A percentile compares a stretch with the other conserved stretches of the same genome.
Conservation (phyloP, 2,797 vertebrate genomes). For the Gambusia yucatana region DNA sequence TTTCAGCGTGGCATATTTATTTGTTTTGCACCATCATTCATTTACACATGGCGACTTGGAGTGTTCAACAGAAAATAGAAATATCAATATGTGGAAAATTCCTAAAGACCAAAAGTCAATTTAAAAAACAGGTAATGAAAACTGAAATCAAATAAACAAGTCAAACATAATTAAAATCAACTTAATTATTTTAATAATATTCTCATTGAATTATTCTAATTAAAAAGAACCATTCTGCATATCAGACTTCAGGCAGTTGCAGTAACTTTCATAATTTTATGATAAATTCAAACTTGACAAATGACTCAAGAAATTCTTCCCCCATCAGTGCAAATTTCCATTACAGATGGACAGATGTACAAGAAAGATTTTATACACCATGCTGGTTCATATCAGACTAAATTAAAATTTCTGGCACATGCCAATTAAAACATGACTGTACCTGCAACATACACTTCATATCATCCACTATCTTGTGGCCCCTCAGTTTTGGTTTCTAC, state of each 20-base stretch:
- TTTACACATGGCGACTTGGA: background rate
- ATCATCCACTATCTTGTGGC: background rate
- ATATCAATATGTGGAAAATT: background rate
- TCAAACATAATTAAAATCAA: background rate
- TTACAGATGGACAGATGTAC: background rate
- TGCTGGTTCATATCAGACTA: background rate
- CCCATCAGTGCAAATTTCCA: background rate
- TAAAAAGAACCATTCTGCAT: background rate
- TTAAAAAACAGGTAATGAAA: background rate
- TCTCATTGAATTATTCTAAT: background rate
- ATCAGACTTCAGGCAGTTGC: background rate
- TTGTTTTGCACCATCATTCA: background rate
- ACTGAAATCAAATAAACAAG: background rate
- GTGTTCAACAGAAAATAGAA: background rate
- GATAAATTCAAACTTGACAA: background rate
- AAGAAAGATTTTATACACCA: slow-evolving; percentile 11
- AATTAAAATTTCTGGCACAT: no score
- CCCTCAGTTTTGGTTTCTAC: background rate
- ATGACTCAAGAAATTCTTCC: background rate
- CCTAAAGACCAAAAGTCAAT: background rate
- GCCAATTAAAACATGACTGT: background rate
- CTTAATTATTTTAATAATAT: background rate
- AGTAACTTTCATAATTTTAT: background rate
- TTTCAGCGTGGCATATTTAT: background rate
- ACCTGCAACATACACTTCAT: background rate